Conservation (phyloP, 2,888 invertebrate genomes). For the Mamestra brassicae region DNA sequence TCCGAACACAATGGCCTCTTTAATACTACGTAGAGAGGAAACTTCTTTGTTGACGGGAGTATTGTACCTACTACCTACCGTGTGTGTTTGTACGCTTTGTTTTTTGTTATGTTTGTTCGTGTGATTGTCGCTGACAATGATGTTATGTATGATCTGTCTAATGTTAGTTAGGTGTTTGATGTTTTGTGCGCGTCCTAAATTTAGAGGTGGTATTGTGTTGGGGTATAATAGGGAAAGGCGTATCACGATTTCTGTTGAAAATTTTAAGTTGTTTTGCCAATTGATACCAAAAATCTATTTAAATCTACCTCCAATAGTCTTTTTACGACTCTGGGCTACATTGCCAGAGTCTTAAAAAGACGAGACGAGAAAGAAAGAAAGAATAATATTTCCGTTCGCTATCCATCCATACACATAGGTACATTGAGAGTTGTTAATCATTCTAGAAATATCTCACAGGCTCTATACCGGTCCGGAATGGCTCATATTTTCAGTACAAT, state of each 20-base stretch:
- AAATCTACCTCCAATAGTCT: not conserved
- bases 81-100: slow-evolving; percentile 81
- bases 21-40: slow-evolving; percentile 90
- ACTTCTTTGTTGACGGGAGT: slow-evolving; percentile 84
- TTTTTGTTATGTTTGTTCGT: slow-evolving; percentile 84
- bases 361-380: too few relatives aligned
- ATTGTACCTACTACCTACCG: slow-evolving; percentile 84
- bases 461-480: not conserved
- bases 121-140: slow-evolving; percentile 85
- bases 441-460: slow-evolving; percentile 5
- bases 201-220: slow-evolving; percentile 25
- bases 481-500: slow-evolving; percentile 21
- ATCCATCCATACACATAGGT: too few relatives aligned
- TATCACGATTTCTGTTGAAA: not conserved
- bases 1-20: slow-evolving; percentile 87
- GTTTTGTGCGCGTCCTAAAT: slow-evolving; percentile 59
- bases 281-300: not conserved
- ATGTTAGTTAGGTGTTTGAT: slow-evolving; percentile 70
- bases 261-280: slow-evolving; percentile 1
- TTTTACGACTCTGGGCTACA: not conserved
- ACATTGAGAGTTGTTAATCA: not conserved
- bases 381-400: too few relatives aligned
- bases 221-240: not conserved
- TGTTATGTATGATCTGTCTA: slow-evolving; percentile 70
- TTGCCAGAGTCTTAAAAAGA: too few relatives aligned